These are phyloP conservation scores for Eulemur albifrons DNA, from an alignment of 2,797 vertebrate genomes.

Conservation along the genomic window DNA sequence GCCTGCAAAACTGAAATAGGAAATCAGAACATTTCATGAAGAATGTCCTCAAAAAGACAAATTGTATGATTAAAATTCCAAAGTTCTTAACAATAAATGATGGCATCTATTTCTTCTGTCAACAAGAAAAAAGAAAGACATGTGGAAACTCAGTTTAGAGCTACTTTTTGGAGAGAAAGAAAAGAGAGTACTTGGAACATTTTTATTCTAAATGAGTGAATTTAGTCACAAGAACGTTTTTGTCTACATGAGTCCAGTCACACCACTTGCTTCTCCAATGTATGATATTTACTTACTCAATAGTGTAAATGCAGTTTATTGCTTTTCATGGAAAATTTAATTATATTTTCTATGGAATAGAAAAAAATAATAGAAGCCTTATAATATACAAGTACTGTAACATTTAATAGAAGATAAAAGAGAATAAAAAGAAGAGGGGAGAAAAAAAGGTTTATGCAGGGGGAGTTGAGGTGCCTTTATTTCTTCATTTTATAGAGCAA, in stretches of 20 bases:
- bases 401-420: not conserved
- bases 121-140: not conserved
- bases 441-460: not conserved
- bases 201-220: not conserved
- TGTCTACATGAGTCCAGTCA: not conserved
- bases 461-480: not conserved
- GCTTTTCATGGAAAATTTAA: not conserved
- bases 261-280: not conserved
- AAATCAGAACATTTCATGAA: not conserved
- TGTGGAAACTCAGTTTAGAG: not conserved
- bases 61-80: not conserved
- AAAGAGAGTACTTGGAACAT: not conserved
- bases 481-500: not conserved
- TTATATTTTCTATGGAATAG: not conserved
- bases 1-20: not conserved
- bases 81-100: not conserved
- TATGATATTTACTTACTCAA: not conserved
- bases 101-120: not conserved
- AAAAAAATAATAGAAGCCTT: conserved; percentile 9
- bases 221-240: not conserved
- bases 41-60: not conserved
- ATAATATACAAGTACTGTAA: not conserved
- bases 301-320: not conserved
- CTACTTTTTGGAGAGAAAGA: not conserved
- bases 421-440: not conserved